Evolutionary conservation across 35 echinoderm and acorn worm species (phyloP).

Genomic region (Antedon bifida): DNA sequence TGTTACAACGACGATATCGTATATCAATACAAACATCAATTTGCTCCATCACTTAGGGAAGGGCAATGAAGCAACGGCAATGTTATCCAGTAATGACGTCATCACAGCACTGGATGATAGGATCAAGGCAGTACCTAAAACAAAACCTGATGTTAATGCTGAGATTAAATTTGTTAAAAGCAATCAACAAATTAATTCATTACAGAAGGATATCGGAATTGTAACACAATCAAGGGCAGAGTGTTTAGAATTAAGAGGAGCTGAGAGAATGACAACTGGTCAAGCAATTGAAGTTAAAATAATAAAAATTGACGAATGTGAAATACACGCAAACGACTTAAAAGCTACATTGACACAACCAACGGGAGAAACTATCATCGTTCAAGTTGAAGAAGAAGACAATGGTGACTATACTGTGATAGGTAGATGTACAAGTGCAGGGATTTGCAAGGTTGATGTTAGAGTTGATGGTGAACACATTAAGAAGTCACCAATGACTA

Average conservation of each 20-base stretch:
- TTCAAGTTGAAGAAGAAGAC: not conserved
- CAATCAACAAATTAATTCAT: not conserved
- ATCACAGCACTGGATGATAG: not conserved
- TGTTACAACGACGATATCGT: not conserved
- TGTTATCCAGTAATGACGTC: not conserved
- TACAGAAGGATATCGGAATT: not conserved
- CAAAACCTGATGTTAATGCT: not conserved
- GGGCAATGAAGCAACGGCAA: not conserved
- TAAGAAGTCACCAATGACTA: not conserved
- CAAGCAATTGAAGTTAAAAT: not conserved
- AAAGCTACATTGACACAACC: not conserved
- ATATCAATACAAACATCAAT: not conserved
- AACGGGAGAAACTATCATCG: not conserved
- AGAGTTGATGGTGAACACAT: not conserved
- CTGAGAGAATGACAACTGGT: not conserved
- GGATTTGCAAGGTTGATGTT: not conserved
- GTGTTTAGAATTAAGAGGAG: not conserved
- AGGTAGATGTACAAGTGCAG: not conserved
- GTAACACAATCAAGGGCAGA: not conserved
- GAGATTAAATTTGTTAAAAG: not conserved
- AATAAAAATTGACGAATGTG: not conserved
- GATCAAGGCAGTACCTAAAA: not conserved
- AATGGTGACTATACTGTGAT: not conserved
- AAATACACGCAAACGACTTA: not conserved
- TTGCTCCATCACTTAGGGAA: not conserved